A percentile compares a stretch with the other conserved stretches of the same genome.
These are phyloP conservation scores for Trochalopteron elliotii DNA, from an alignment of 2,113 vertebrate genomes.

Conservation along the genomic window DNA sequence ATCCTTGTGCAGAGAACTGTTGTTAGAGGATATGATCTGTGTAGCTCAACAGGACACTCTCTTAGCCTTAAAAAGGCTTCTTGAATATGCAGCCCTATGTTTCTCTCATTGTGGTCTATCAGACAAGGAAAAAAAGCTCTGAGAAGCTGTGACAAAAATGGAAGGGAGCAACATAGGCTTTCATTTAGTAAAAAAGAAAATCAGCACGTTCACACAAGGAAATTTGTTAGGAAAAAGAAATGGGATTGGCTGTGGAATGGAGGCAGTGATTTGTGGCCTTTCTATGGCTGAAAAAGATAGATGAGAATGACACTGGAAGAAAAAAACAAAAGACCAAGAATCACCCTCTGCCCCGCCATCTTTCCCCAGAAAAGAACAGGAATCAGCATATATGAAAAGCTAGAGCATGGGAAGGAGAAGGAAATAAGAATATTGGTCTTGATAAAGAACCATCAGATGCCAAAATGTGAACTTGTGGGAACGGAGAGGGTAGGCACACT, in stretches of 20 bases:
- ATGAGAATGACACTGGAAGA: background rate
- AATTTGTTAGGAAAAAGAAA: background rate
- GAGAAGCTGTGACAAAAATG: background rate
- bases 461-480: background rate
- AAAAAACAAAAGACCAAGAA: background rate
- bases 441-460: background rate
- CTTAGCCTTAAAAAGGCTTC: background rate
- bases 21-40: background rate
- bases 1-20: background rate
- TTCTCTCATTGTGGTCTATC: background rate
- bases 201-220: background rate
- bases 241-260: background rate
- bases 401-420: background rate
- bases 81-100: background rate
- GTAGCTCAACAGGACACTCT: background rate
- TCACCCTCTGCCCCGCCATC: background rate
- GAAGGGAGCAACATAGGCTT: background rate
- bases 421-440: background rate
- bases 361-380: background rate
- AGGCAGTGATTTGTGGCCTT: conserved; percentile 10
- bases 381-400: background rate
- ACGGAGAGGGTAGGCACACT: background rate
- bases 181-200: background rate
- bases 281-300: background rate
- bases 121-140: background rate